phyloP scores from a whole-genome alignment of 2,113 vertebrate species.

The Ammodytes marinus region DNA sequence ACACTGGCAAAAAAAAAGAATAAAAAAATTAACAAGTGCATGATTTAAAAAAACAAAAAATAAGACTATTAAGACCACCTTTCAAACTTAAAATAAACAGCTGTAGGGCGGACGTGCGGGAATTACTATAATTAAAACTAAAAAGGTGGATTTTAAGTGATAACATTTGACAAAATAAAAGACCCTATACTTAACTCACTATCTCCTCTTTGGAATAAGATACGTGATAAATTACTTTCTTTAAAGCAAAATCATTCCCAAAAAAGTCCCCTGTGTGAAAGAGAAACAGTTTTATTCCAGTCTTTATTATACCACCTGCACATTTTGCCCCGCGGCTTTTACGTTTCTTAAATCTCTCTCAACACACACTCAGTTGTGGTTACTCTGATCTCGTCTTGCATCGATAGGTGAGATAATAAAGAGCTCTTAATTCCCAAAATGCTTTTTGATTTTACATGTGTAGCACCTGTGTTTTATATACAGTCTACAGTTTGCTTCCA shows the following conservation, averaged over 20 bases:
- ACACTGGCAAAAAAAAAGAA: not conserved
- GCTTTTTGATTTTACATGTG: conserved; percentile 19
- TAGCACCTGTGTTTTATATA: not conserved
- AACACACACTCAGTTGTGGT: conserved; percentile 29
- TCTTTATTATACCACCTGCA: not conserved
- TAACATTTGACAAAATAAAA: conserved; percentile 30
- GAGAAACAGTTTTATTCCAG: conserved; percentile 26
- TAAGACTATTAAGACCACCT: not conserved
- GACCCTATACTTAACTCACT: conserved; percentile 11
- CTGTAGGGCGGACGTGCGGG: conserved; percentile 3
- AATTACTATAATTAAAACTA: conserved; percentile 45
- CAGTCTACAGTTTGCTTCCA: not conserved
- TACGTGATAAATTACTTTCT: conserved; percentile 33
- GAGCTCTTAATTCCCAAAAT: conserved; percentile 11
- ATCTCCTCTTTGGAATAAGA: conserved; percentile 64
- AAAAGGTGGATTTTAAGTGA: conserved; percentile 40
- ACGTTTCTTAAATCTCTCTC: conserved; percentile 14
- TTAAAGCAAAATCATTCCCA: conserved; percentile 26
- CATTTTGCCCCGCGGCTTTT: conserved; percentile 1
- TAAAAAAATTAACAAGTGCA: not conserved
- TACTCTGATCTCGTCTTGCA: conserved; percentile 31
- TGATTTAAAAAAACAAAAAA: not conserved
- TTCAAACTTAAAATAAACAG: conserved; percentile 8
- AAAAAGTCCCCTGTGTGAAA: conserved; percentile 41
- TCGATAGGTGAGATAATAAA: conserved; percentile 26